phyloP scores from a whole-genome alignment of 2,797 vertebrate genomes.

The Lutra lutra region DNA sequence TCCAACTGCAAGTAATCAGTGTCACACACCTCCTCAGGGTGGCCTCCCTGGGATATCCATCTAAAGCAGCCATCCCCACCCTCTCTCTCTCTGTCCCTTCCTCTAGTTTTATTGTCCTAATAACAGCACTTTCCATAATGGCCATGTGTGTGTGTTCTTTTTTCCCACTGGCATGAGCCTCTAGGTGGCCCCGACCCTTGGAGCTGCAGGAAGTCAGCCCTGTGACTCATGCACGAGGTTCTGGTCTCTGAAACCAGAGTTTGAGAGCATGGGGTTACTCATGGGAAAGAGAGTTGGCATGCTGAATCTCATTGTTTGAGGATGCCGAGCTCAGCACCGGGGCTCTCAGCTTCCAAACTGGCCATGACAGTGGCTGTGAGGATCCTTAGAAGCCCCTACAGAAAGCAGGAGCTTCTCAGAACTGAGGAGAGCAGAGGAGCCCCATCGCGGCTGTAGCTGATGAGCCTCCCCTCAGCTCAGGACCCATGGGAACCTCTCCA shows the following conservation, averaged over 20 bases:
- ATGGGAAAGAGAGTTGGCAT: background rate
- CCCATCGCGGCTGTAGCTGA: background rate
- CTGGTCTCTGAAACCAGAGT: background rate
- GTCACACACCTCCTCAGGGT: background rate
- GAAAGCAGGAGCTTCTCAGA: background rate
- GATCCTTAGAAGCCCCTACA: background rate
- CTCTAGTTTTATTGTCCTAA: slow-evolving; percentile 12
- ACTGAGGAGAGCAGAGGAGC: background rate
- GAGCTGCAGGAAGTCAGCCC: background rate
- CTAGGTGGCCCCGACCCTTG: background rate
- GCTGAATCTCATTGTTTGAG: background rate
- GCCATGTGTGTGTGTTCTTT: background rate
- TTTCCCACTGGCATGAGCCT: background rate
- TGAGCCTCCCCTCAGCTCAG: background rate
- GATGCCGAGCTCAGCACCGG: background rate
- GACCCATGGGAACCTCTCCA: background rate
- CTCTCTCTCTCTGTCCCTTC: background rate
- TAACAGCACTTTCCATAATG: background rate
- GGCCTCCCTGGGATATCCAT: background rate
- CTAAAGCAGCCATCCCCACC: background rate
- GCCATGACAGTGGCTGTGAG: too few species aligned
- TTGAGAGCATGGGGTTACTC: background rate
- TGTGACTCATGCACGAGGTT: background rate
- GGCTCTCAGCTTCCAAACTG: background rate
- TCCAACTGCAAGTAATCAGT: background rate